Evolutionary conservation across 2,888 invertebrate genomes (phyloP), one percentile per base, ranked within the genome.

Genomic region (Acanthosepion pharaonis): DNA sequence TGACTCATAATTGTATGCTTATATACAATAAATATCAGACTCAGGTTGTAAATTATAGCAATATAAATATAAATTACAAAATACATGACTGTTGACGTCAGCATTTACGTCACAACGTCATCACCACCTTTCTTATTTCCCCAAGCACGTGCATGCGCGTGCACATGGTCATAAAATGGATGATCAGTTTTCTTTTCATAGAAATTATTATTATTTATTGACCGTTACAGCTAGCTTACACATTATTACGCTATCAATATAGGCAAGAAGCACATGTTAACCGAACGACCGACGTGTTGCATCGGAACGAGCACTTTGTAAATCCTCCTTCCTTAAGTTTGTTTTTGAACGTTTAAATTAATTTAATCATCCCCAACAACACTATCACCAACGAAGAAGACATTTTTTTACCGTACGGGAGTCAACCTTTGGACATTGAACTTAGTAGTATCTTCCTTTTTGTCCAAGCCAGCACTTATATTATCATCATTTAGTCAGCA

Each of bases 131-230:
- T 5, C 20, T 28, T 4, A 64, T 28, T 23, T n/a, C n/a, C n/a
- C 78, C 78, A 78, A 78, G 78, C 78, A 78, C 78, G 78, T 78
- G 78, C 78, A 78, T 23, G 78, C 78, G 78, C 78, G 78, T 33
- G 78, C 78, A 78, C 78, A 33, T 78, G 78, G 78, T 78, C 78
- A 78, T 18, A n/a, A 78, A 78, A 78, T 78, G 78, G 78, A 78
- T 78, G n/a, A 78, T 78, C 11, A 78, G n/a, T 78, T 78, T 78
- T 15, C 11, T n/a, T 78, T 78, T 9, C 4, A 8, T 78, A 20
- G 23, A 23, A 8, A n/a, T 78, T 18, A n/a, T 78, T 33, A 78
- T 78, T 33, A 78, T 78, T 15, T 9, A 15, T 33, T 20, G 23
- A 3, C 20, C 5, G 4, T 55, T 20, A 59, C 20, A 20, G 23